phyloP scores from a whole-genome alignment of 2,888 invertebrate species.

The Prenolepis imparis region DNA sequence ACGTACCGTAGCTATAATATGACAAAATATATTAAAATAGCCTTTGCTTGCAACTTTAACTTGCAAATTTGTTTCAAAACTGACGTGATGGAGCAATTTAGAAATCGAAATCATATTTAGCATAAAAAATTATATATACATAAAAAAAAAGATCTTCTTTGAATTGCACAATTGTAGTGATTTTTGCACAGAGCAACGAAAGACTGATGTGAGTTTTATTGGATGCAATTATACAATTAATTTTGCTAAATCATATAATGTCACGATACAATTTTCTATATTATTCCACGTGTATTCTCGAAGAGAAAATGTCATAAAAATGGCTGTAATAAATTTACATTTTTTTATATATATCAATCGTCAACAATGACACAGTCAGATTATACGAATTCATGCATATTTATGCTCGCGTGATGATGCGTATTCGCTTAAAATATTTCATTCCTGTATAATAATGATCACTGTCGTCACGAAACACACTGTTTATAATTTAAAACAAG shows the following conservation, averaged over 20 bases:
- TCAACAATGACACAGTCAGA: constrained; percentile 32
- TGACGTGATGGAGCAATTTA: too few relatives aligned
- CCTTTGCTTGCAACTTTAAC: too few relatives aligned
- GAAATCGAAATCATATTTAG: too few relatives aligned
- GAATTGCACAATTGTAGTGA: not conserved
- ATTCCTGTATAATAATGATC: not conserved
- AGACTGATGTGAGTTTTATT: not conserved
- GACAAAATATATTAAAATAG: too few relatives aligned
- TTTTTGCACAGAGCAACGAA: not conserved
- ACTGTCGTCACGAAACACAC: not conserved
- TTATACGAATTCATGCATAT: constrained; percentile 24
- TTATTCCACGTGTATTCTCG: not conserved
- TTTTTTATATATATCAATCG: constrained; percentile 27
- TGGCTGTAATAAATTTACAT: constrained; percentile 33
- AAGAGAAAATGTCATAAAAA: constrained; percentile 1
- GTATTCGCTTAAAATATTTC: constrained; percentile 7
- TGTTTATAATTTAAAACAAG: not conserved
- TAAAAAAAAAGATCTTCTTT: not conserved
- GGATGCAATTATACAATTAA: constrained; percentile 12
- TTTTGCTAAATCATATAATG: constrained; percentile 11
- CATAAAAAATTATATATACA: too few relatives aligned
- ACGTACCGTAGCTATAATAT: too few relatives aligned
- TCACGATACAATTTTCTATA: not conserved
- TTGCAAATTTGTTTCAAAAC: too few relatives aligned
- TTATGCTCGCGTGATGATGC: not conserved